These are phyloP conservation scores for Lichenostomus cassidix DNA, from an alignment of 2,113 vertebrate genomes.

Conservation along the genomic window DNA sequence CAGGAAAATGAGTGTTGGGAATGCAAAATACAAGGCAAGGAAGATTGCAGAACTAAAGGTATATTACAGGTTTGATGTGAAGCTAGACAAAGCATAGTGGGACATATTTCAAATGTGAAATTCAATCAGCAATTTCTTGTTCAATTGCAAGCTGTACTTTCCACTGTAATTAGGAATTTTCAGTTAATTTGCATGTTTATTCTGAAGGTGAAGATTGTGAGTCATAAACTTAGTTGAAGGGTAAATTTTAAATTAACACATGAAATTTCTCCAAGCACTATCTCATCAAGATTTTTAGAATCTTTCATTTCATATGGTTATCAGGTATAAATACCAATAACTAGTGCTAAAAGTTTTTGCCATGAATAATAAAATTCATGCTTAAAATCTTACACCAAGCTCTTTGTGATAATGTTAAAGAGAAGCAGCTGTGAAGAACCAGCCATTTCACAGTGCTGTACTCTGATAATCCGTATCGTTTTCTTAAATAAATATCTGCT, in stretches of 20 bases:
- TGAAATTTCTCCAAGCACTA: neutral
- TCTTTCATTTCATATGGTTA: neutral
- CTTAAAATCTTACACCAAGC: neutral
- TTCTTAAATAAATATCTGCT: neutral
- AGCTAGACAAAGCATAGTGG: neutral
- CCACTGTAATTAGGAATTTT: neutral
- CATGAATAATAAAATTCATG: neutral
- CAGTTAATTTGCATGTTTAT: neutral
- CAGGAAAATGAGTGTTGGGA: neutral
- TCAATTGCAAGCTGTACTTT: neutral
- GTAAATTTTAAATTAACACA: neutral
- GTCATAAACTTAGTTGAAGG: neutral
- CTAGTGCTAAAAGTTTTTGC: neutral
- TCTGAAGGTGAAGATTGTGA: neutral
- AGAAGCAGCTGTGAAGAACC: neutral
- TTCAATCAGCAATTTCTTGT: neutral
- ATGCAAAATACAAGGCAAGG: neutral
- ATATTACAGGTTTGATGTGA: neutral
- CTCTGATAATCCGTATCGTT: neutral
- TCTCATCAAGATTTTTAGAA: neutral
- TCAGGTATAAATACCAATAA: neutral
- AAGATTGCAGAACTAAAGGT: neutral
- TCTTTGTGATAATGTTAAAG: neutral
- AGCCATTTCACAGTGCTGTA: neutral
- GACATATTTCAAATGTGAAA: neutral